These are phyloP conservation scores for Oligia latruncula DNA, from an alignment of 2,888 invertebrate species.

Conservation along the genomic window DNA sequence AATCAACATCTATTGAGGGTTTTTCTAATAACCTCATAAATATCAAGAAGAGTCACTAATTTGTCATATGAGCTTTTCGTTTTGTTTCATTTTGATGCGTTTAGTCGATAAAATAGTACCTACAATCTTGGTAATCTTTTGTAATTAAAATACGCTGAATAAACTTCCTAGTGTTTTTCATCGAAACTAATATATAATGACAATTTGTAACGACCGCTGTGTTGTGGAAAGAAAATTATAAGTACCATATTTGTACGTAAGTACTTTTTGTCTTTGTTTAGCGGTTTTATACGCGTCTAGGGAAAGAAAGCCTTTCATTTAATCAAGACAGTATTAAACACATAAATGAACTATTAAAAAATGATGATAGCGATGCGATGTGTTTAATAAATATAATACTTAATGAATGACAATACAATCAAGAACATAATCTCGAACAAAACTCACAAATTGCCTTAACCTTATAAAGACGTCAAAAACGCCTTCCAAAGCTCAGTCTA, in stretches of 20 bases:
- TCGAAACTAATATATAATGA: background rate
- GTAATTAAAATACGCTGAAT: background rate
- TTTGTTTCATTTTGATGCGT: background rate
- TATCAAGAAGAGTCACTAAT: background rate
- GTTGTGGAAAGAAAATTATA: background rate
- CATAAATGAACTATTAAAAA: background rate
- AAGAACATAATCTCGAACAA: background rate
- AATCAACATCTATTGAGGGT: background rate
- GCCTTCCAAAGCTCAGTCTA: conserved; percentile 22
- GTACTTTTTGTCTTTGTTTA: background rate
- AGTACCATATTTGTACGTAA: background rate
- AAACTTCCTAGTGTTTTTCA: background rate
- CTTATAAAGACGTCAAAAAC: conserved; percentile 1
- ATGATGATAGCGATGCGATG: background rate
- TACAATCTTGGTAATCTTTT: background rate
- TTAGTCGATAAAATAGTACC: background rate
- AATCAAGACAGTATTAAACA: background rate
- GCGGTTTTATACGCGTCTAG: background rate
- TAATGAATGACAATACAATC: background rate
- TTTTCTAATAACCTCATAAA: conserved; percentile 14
- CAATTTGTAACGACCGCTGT: background rate
- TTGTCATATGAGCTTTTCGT: background rate
- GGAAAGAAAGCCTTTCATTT: background rate
- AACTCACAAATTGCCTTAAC: background rate
- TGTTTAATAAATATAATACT: conserved; percentile 6